These are phyloP conservation scores for Gopherus evgoodei DNA, from an alignment of 2,113 vertebrate genomes.

Conservation along the genomic window DNA sequence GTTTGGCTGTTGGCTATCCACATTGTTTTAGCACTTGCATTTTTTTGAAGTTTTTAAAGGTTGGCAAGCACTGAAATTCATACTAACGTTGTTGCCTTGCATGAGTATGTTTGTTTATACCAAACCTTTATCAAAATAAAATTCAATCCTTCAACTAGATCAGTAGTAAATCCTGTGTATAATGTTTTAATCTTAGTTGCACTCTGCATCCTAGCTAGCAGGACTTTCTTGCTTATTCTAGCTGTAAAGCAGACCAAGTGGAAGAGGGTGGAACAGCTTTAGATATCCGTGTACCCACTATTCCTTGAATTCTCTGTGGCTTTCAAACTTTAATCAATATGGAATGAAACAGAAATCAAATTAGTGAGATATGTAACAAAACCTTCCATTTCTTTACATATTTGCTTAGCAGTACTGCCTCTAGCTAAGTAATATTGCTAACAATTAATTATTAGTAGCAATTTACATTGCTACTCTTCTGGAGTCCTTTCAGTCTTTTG, in stretches of 20 bases:
- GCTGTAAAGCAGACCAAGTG: not conserved
- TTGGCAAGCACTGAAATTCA: not conserved
- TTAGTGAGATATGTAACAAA: not conserved
- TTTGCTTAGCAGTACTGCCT: not conserved
- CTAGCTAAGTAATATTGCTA: not conserved
- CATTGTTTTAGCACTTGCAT: not conserved
- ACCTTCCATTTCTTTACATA: not conserved
- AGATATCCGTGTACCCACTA: not conserved
- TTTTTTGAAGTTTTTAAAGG: constrained; percentile 15
- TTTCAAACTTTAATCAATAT: not conserved
- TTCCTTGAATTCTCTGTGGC: not conserved
- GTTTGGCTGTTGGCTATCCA: not conserved
- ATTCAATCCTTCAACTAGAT: not conserved
- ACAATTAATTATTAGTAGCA: not conserved
- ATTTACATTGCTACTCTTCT: not conserved
- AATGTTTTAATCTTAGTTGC: not conserved
- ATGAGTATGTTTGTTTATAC: not conserved
- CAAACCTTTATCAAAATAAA: not conserved
- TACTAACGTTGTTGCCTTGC: not conserved
- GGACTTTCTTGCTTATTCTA: not conserved
- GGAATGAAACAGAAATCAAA: not conserved
- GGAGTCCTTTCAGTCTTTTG: not conserved
- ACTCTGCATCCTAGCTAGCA: not conserved
- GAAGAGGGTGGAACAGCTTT: not conserved
- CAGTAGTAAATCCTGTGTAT: not conserved